Evolutionary conservation across 2,888 invertebrate species (phyloP), one percentile per base, ranked within the genome.

Genomic region (Drosophila anomelani): DNA sequence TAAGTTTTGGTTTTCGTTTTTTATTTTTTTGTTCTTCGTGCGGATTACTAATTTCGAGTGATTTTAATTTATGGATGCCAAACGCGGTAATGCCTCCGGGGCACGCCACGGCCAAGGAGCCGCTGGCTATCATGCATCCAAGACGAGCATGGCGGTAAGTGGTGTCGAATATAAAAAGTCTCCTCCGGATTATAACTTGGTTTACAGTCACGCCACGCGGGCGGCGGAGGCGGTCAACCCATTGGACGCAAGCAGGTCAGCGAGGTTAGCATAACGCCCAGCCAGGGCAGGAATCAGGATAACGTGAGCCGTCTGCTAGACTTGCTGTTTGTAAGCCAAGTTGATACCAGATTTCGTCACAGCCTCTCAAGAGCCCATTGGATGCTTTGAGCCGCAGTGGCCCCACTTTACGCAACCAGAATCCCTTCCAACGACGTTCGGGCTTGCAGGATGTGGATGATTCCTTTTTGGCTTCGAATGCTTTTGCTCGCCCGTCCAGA

Each of bases 391-490:
- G 91, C 36, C 91, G 89, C 10, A 73, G 55, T n/a, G 67, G 59
- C 9, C 23, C 20, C 32, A 20, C 20, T 23, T 1, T 70, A 1
- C 90, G 83, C 7, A 62, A 77, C 32, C 85, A 82, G 60, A 80
- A 85, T 59, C 70, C 67, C 6, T 69, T 83, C 38, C 91, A 89
- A 56, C 91, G 90, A 17, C 89, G 92, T 57, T 92, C 91, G 59
- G 91, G 91, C 5, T 59, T 91, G 32, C 91, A 91, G 82, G 91
- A 91, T 72, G 91, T 91, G 8, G 91, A 91, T 63, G 91, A 91
- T 4, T 76, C 82, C 5, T 91, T 89, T 57, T 17, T 91, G 38
- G 86, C 89, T 1, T 58, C 75, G 12, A 91, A 91, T 76, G 56
- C 85, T 4, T 91, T 91, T 75, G 77, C 88, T 0, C 88, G 88